These are phyloP conservation scores for Marmota monax DNA, from an alignment of 2,113 vertebrate species.

Conservation along the genomic window DNA sequence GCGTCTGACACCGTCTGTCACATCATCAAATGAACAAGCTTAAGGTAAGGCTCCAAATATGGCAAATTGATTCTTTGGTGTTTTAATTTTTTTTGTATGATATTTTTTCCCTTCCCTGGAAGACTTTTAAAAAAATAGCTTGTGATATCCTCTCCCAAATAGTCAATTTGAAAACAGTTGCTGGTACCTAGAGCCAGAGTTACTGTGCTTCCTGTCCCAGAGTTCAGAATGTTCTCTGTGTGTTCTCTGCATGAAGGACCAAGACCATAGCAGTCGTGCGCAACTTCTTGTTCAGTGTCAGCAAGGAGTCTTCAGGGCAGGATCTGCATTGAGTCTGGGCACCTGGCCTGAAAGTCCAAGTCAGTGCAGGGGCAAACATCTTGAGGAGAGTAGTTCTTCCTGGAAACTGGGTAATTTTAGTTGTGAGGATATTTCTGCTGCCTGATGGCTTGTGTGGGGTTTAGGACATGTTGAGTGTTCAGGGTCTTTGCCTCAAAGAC, in stretches of 20 bases:
- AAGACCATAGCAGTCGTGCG: constrained; percentile 63
- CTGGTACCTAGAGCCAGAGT: background rate
- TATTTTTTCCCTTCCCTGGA: background rate
- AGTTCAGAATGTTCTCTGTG: constrained; percentile 64
- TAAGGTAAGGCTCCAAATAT: background rate
- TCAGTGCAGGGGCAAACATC: constrained; percentile 82
- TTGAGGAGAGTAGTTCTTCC: constrained; percentile 79
- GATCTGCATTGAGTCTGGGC: constrained; percentile 77
- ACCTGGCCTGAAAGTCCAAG: constrained; percentile 75
- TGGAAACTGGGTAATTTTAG: constrained; percentile 64
- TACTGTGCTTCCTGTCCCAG: background rate
- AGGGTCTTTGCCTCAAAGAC: too few species aligned
- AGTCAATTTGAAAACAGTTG: background rate
- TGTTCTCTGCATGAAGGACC: constrained; percentile 67
- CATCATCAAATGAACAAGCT: background rate
- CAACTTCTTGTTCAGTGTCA: constrained; percentile 75
- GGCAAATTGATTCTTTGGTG: background rate
- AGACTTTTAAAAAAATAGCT: background rate
- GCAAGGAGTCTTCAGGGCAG: constrained; percentile 79
- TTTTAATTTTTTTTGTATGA: background rate
- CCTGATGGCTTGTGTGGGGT: background rate
- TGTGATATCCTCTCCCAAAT: background rate
- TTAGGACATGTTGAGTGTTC: background rate
- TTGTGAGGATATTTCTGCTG: constrained; percentile 44
- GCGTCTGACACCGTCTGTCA: background rate